These are phyloP conservation scores for Nesoenas mayeri DNA, from an alignment of 2,113 vertebrate species.

Conservation along the genomic window DNA sequence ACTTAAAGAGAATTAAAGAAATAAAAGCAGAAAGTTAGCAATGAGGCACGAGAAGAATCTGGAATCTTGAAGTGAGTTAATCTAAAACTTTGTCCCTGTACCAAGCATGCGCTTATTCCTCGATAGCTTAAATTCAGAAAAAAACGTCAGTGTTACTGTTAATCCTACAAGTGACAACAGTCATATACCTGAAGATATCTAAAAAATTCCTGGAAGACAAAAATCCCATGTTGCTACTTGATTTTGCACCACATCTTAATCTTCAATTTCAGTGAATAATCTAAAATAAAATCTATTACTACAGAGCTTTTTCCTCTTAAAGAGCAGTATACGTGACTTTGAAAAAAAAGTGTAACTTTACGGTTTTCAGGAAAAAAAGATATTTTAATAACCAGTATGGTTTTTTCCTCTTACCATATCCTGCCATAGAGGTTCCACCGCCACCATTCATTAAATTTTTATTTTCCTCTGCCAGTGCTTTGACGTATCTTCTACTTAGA, in stretches of 20 bases:
- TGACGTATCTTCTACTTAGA: conserved; percentile 93
- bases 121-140: background rate
- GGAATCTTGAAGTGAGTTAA: background rate
- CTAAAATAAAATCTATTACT: background rate
- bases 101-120: background rate
- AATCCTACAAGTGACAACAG: background rate
- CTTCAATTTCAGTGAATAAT: background rate
- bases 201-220: background rate
- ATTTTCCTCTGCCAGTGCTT: conserved; percentile 93
- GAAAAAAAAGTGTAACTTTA: background rate
- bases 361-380: background rate
- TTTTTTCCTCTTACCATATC: conserved; percentile 86
- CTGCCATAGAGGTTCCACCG: conserved; percentile 89
- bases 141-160: background rate
- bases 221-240: background rate
- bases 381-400: background rate
- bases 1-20: background rate
- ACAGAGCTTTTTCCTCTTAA: background rate
- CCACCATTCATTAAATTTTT: conserved; percentile 82
- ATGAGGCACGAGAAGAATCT: background rate
- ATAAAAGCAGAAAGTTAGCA: background rate
- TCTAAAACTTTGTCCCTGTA: background rate
- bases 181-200: background rate
- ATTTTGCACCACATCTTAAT: background rate
- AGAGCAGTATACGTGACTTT: background rate